phyloP scores from a whole-genome alignment of 2,888 invertebrate species.

The Opisthograptis luteolata region DNA sequence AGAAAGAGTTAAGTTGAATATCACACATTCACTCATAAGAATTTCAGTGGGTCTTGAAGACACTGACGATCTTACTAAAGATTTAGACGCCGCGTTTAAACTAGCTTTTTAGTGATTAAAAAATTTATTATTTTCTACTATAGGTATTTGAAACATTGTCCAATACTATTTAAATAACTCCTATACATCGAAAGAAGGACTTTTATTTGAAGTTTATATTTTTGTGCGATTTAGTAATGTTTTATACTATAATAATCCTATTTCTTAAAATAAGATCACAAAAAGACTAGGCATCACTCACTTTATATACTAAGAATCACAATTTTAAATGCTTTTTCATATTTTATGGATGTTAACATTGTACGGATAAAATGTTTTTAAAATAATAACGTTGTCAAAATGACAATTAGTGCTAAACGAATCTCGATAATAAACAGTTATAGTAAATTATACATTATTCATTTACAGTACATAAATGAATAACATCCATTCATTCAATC shows the following conservation, averaged over 20 bases:
- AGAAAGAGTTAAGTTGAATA: slow-evolving; percentile 89
- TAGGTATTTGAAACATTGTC: neutral
- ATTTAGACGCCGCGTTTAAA: slow-evolving; percentile 92
- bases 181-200: neutral
- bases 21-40: slow-evolving; percentile 93
- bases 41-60: slow-evolving; percentile 97
- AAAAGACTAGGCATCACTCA: neutral
- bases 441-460: no score
- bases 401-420: no score
- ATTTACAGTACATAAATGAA: neutral
- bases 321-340: slow-evolving; percentile 1
- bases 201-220: neutral
- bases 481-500: slow-evolving; percentile 21
- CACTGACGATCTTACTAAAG: slow-evolving; percentile 91
- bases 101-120: slow-evolving; percentile 57
- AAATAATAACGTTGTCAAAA: no score
- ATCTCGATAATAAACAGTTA: slow-evolving; percentile 7
- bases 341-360: no score
- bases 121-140: neutral
- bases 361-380: no score
- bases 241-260: neutral
- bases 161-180: neutral
- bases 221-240: neutral
- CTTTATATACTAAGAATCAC: neutral
- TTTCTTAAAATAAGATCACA: neutral